phyloP scores from a whole-genome alignment of 2,888 invertebrate genomes.

The Drosophila cracens region DNA sequence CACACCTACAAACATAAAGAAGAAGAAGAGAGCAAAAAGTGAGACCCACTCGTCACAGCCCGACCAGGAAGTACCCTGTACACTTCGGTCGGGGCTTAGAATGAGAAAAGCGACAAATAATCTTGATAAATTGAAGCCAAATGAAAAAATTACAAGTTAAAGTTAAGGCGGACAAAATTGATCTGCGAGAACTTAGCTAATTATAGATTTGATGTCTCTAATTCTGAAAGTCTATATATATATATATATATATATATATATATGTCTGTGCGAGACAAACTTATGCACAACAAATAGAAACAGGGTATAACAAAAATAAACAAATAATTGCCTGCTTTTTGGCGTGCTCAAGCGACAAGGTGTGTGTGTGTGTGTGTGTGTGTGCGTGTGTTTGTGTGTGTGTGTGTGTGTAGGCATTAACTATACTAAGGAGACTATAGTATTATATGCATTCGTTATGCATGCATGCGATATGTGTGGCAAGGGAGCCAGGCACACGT shows the following conservation, averaged over 20 bases:
- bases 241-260: background rate
- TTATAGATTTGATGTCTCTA: background rate
- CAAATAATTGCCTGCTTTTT: slow-evolving; percentile 21
- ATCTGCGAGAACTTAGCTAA: background rate
- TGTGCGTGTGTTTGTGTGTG: background rate
- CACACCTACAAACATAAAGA: background rate
- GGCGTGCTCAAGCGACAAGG: background rate
- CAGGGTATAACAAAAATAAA: slow-evolving; percentile 1
- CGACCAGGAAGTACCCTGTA: background rate
- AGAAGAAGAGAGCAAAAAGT: background rate
- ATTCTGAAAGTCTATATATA: background rate
- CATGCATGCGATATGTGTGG: slow-evolving; percentile 54
- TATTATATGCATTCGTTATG: slow-evolving; percentile 55
- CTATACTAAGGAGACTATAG: slow-evolving; percentile 46
- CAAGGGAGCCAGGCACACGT: slow-evolving; percentile 4
- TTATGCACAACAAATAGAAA: background rate
- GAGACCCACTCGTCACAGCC: too few relatives aligned
- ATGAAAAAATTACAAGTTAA: background rate
- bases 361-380: background rate
- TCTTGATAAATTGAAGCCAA: background rate
- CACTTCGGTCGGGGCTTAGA: background rate
- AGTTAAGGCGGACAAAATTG: background rate
- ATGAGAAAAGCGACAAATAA: background rate
- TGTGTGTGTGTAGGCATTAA: slow-evolving; percentile 29
- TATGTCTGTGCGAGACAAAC: background rate